Evolutionary conservation across 1,140 invertebrate genomes (phyloP).

Genomic region (Ceratina japonica): DNA sequence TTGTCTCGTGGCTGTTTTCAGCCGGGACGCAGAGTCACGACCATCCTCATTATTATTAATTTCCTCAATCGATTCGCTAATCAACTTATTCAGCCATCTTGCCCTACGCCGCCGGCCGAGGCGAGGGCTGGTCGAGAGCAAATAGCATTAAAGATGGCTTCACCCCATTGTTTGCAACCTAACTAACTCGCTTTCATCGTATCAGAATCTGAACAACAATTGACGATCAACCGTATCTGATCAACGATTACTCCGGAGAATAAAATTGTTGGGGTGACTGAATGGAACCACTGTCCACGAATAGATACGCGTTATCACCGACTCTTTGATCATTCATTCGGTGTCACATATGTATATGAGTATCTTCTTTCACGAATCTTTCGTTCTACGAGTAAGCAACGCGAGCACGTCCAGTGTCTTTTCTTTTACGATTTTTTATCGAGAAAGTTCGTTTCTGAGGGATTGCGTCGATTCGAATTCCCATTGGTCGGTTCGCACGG

Average conservation of each 20-base stretch:
- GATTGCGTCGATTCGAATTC: constrained; percentile 49
- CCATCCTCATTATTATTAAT: constrained; percentile 44
- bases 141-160: not conserved
- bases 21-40: constrained; percentile 7
- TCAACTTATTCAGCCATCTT: constrained; percentile 40
- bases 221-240: not conserved
- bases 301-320: constrained; percentile 58
- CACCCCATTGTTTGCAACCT: not conserved
- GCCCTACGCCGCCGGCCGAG: not conserved
- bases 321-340: constrained; percentile 57
- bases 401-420: too few relatives aligned
- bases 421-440: too few relatives aligned
- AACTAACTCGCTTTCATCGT: not conserved
- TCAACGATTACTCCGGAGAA: not conserved
- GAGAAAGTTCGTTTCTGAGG: constrained; percentile 48
- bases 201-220: not conserved
- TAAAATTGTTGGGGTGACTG: constrained; percentile 4
- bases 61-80: constrained; percentile 40
- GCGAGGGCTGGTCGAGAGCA: not conserved
- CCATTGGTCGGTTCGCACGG: constrained; percentile 63
- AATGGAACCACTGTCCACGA: constrained; percentile 52
- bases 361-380: too few relatives aligned
- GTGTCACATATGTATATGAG: too few relatives aligned
- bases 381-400: too few relatives aligned
- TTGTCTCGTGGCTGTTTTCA: not conserved